phyloP scores from a whole-genome alignment of 2,113 vertebrate species.

The Crotalus tigris region DNA sequence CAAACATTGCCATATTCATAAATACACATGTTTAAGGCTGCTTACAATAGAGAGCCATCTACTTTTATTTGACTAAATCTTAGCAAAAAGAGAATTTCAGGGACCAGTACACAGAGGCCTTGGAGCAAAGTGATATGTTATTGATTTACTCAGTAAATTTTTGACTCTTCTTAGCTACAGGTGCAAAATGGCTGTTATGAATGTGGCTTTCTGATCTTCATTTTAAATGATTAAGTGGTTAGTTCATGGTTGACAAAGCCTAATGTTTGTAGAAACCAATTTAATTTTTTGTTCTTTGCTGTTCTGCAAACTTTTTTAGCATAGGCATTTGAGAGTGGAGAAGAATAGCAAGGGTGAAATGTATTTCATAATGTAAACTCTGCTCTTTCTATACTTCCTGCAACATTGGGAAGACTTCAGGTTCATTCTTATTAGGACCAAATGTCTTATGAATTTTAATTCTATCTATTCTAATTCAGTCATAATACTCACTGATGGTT shows the following conservation, averaged over 20 bases:
- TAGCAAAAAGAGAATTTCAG: slow-evolving; percentile 61
- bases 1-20: slow-evolving; percentile 50
- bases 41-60: slow-evolving; percentile 64
- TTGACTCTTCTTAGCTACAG: slow-evolving; percentile 60
- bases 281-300: slow-evolving; percentile 9
- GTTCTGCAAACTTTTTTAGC: background rate
- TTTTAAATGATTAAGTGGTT: slow-evolving; percentile 61
- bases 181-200: slow-evolving; percentile 58
- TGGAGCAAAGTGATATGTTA: slow-evolving; percentile 62
- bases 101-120: slow-evolving; percentile 57
- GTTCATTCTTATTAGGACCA: background rate
- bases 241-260: slow-evolving; percentile 52
- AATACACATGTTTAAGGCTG: slow-evolving; percentile 59
- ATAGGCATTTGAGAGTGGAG: background rate
- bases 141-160: slow-evolving; percentile 66
- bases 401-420: background rate
- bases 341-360: background rate
- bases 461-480: background rate
- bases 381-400: background rate
- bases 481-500: background rate
- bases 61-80: slow-evolving; percentile 70
- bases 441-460: background rate
- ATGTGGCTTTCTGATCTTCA: slow-evolving; percentile 58
- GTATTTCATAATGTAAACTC: background rate
- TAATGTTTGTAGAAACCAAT: slow-evolving; percentile 40